These are phyloP conservation scores for Drosophila funebris DNA, from an alignment of 1,140 invertebrate species.

Conservation along the genomic window DNA sequence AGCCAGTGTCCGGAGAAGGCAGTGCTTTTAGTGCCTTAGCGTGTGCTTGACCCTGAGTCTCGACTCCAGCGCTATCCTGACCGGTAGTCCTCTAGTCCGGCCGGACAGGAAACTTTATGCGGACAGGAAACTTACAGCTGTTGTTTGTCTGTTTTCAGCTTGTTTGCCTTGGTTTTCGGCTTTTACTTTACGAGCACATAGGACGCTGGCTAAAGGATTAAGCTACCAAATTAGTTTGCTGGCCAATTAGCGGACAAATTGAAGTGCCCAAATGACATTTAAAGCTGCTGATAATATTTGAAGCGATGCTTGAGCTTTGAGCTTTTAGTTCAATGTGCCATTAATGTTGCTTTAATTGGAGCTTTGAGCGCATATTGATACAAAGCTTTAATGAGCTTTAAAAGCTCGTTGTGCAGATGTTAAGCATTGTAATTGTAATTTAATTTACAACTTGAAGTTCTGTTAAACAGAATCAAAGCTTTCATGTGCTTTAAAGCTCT, in stretches of 20 bases:
- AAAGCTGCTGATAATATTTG: too few relatives aligned
- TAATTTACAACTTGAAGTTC: too few relatives aligned
- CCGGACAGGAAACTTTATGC: constrained; percentile 32
- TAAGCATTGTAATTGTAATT: too few relatives aligned
- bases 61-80: too few relatives aligned
- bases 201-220: constrained; percentile 40
- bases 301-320: too few relatives aligned
- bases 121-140: constrained; percentile 36
- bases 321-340: neutral
- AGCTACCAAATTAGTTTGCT: constrained; percentile 57
- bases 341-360: neutral
- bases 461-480: too few relatives aligned
- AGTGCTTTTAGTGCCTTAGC: constrained; percentile 61
- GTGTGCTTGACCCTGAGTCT: constrained; percentile 43
- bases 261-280: neutral
- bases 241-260: constrained; percentile 57
- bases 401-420: neutral
- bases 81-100: neutral
- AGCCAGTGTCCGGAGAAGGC: constrained; percentile 36
- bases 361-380: neutral
- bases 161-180: constrained; percentile 23
- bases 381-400: neutral
- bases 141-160: constrained; percentile 28
- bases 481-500: constrained; percentile 1
- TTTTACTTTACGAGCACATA: neutral